Base-by-base conservation (phyloP, 2,888 invertebrate genomes). In the Dolomedes plantarius region DNA sequence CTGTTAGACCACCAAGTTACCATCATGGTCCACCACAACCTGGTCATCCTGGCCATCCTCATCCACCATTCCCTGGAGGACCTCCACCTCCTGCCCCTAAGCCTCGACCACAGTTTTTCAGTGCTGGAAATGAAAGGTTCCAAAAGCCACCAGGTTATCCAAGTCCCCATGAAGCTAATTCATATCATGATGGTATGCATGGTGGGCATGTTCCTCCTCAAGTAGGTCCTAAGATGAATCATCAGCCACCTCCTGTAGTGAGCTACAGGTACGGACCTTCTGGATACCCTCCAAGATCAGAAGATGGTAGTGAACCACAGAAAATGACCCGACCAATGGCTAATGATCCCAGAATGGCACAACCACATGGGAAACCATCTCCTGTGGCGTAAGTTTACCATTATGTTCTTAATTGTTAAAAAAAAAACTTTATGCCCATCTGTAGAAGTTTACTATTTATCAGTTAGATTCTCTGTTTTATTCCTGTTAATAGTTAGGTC, bases 71-170 rank as follows among this genome's bases (percentile, higher is more conserved):
- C 68, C 16, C 62, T 1, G 88, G 89, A 68, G 88, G 87, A 71
- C 89, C 89, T 68, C 89, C 90, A 75, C 88, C 90, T 88, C 88
- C 90, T 89, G 89, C 91, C 89, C 85, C 89, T 27, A 90, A 90
- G 80, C 89, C 90, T 23, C 77, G 87, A 29, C 86, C 89, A 73
- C 88, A 89, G 69, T 89, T 78, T 65, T 89, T 88, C 68, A 90
- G 89, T 79, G 80, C 74, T 69, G 69, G 64, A 23, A 29, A 23
- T 0, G 87, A 83, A 65, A 64, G 77, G 19, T 50, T 75, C 11
- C 85, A 87, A 95, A 95, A 91, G 94, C 95, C 87, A 95, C 96
- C 75, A 95, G 95, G 85, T 90, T 90, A 88, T 90, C 90, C 64
- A 91, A 91, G 88, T 90, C 90, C 85, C 95, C 93, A 94, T 13